Percentiles rank a stretch among this genome's conserved stretches.
phyloP scores from a whole-genome alignment of 2,113 vertebrate species.

The Anarhynchus alexandrinus region DNA sequence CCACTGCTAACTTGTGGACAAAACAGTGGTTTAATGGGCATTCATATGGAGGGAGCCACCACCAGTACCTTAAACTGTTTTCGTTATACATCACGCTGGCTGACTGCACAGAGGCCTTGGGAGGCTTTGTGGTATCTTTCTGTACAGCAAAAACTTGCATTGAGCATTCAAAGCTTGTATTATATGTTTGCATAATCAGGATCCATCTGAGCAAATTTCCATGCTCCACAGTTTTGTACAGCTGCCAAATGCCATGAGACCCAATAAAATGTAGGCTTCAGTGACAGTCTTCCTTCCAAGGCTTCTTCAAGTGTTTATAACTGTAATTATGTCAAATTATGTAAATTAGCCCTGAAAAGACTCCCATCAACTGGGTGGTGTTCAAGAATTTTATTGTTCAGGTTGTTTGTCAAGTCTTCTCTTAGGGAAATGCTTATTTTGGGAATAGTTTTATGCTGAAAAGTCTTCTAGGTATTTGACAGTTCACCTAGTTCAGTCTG shows the following conservation, averaged over 20 bases:
- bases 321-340: slow-evolving; percentile 43
- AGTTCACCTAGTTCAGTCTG: not conserved
- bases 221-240: not conserved
- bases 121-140: not conserved
- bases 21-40: not conserved
- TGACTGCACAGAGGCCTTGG: not conserved
- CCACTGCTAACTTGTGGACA: not conserved
- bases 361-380: not conserved
- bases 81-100: not conserved
- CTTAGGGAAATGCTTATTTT: not conserved
- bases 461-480: not conserved
- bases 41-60: not conserved
- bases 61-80: not conserved
- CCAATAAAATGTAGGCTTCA: not conserved
- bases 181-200: not conserved
- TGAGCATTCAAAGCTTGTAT: not conserved
- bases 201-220: not conserved
- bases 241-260: slow-evolving; percentile 8
- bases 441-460: not conserved
- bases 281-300: slow-evolving; percentile 3
- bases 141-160: not conserved
- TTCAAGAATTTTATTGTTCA: slow-evolving; percentile 7
- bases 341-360: slow-evolving; percentile 24
- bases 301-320: slow-evolving; percentile 20
- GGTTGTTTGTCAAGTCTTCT: not conserved